phyloP scores from a whole-genome alignment of 2,113 vertebrate species.

The Ictalurus furcatus region DNA sequence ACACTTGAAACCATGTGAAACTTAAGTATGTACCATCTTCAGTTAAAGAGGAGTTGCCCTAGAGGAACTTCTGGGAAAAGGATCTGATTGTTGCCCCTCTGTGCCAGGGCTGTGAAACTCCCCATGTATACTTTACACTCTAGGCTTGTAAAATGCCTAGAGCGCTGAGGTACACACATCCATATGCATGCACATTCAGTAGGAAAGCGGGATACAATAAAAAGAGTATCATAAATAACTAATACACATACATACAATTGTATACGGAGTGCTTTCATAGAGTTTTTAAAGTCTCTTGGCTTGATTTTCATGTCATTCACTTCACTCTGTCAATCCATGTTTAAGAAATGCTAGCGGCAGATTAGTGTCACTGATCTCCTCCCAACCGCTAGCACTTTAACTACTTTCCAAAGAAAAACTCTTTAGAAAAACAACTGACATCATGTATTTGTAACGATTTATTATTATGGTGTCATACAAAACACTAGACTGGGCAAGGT shows the following conservation, averaged over 20 bases:
- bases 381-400: neutral
- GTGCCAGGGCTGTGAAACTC: constrained; percentile 23
- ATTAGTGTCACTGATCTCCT: constrained; percentile 20
- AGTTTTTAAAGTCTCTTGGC: neutral
- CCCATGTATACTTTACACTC: neutral
- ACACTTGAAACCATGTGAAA: constrained; percentile 49
- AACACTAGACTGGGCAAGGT: neutral
- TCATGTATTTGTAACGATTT: neutral
- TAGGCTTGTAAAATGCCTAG: constrained; percentile 1
- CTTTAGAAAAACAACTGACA: neutral
- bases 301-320: neutral
- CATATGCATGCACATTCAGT: neutral
- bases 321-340: constrained; percentile 4
- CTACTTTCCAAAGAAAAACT: neutral
- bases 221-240: neutral
- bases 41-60: constrained; percentile 38
- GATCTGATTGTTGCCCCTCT: constrained; percentile 23
- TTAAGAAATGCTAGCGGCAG: constrained; percentile 27
- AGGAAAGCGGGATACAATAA: neutral
- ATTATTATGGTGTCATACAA: neutral
- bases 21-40: constrained; percentile 26
- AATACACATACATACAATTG: neutral
- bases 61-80: constrained; percentile 37
- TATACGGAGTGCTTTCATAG: neutral
- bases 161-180: neutral